Percentiles rank a stretch among this genome's conserved stretches.
phyloP scores from a whole-genome alignment of 2,888 invertebrate genomes.

The Pollenia labialis region DNA sequence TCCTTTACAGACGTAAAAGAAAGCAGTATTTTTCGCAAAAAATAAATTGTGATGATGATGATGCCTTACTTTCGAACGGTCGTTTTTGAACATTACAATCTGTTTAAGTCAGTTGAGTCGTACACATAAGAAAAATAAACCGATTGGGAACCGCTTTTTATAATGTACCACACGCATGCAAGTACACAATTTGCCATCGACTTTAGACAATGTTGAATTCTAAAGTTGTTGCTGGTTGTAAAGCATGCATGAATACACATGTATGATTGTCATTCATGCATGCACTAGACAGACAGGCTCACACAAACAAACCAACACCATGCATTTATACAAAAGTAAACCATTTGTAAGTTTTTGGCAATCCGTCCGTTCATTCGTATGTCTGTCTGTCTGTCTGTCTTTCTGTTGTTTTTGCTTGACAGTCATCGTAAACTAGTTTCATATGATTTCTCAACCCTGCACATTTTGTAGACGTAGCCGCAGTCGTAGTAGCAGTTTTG shows the following conservation, averaged over 20 bases:
- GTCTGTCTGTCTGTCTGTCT: slow-evolving; percentile 25
- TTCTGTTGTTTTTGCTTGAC: slow-evolving; percentile 25
- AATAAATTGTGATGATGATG: too few relatives aligned
- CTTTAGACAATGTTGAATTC: slow-evolving; percentile 18
- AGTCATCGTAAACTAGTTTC: slow-evolving; percentile 67
- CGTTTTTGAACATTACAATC: too few relatives aligned
- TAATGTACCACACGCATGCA: slow-evolving; percentile 42
- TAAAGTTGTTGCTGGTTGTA: slow-evolving; percentile 27
- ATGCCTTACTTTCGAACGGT: too few relatives aligned
- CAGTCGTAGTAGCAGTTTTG: slow-evolving; percentile 14
- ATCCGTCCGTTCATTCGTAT: background rate
- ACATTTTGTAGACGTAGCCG: slow-evolving; percentile 27
- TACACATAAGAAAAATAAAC: background rate
- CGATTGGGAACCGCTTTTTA: slow-evolving; percentile 3
- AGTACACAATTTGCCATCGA: slow-evolving; percentile 30
- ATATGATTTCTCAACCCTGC: slow-evolving; percentile 67
- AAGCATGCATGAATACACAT: slow-evolving; percentile 38
- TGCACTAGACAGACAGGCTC: slow-evolving; percentile 26
- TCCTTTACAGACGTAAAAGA: too few relatives aligned
- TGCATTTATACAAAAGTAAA: slow-evolving; percentile 14
- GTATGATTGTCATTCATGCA: slow-evolving; percentile 50
- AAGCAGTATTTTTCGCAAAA: too few relatives aligned
- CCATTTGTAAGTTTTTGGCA: slow-evolving; percentile 49
- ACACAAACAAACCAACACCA: slow-evolving; percentile 9
- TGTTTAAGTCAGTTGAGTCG: too few relatives aligned